phyloP scores from a whole-genome alignment of 53 echinoderm and acorn worm species.

The Hippasteria phrygiana region DNA sequence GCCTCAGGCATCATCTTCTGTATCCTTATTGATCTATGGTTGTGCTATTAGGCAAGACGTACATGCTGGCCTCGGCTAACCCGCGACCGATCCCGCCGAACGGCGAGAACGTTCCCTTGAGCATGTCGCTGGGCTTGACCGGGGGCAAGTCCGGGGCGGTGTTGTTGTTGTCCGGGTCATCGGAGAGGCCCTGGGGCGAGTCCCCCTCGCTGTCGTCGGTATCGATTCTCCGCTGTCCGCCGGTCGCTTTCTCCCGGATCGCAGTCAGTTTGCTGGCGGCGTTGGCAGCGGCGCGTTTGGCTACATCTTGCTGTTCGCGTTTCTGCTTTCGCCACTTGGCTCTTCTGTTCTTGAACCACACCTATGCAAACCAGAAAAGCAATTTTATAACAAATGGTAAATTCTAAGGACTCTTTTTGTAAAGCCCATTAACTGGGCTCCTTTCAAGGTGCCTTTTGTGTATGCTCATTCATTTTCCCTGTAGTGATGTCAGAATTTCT shows the following conservation, averaged over 20 bases:
- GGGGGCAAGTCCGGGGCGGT: neutral
- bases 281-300: slow-evolving; percentile 79
- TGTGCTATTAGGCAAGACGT: slow-evolving; percentile 9
- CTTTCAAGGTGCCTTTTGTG: too few species aligned
- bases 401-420: too few species aligned
- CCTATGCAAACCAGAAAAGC: too few species aligned
- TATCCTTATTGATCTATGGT: neutral
- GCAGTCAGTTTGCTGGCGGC: slow-evolving; percentile 53
- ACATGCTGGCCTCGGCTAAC: neutral
- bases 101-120: neutral
- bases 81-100: slow-evolving; percentile 23
- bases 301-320: slow-evolving; percentile 88
- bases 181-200: neutral
- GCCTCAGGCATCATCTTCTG: too few species aligned
- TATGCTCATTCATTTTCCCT: too few species aligned
- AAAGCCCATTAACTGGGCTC: too few species aligned
- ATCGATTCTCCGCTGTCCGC: neutral
- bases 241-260: neutral
- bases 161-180: slow-evolving; percentile 14
- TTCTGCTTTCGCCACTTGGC: slow-evolving; percentile 99
- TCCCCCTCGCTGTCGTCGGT: neutral
- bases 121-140: neutral
- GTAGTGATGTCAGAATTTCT: too few species aligned
- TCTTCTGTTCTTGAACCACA: slow-evolving; percentile 97
- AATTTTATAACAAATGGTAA: too few species aligned